Base-by-base conservation (phyloP, 1,140 invertebrate species). In the Geopemphigus sp. region DNA sequence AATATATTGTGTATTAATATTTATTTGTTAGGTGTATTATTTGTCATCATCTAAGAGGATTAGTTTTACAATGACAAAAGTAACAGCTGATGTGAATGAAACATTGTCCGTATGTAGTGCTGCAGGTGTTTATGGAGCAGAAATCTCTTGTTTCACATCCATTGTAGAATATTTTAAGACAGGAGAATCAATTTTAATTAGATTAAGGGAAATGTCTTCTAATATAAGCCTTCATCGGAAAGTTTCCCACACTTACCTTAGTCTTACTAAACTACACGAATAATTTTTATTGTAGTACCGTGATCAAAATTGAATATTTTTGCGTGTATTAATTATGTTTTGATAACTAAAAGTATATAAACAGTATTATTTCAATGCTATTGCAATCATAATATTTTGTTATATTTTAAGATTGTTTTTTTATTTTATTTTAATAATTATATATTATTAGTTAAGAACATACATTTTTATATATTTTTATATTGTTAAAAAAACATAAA, bases 11-110 rank as follows among this genome's bases (percentile, higher is more conserved):
- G 0, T 76, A 59, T 39, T 76, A 39, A 39, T 4, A 19, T 74
- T 76, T 59, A 22, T 53, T 72, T 53, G 24, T 76, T 59, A 76
- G 72, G 72, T 76, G 24, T 76, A 76, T 59, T 76, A 76, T 57
- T 76, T 76, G 54, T 76, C 54, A 24, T 59, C 54, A 59, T 17
- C 72, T 57, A 76, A 59, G 32, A 76, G 54, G 39, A 76, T 59
- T 54, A 76, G 72, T 59, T 76, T 59, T 76, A 32, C 72, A 39
- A 45, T 76, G 15, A 76, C 32, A 24, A 76, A 76, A 59, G 22
- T 76, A 45, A 45, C 32, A 17, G 5, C 29, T 22, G 24, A 24
- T 76, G 22, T 76, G 24, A 76, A 76, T 59, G 72, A 76, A 56
- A 76, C 72, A 76, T 6, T 76, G 10, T 56, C 72, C 0, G 72